Evolutionary conservation across 2,888 invertebrate genomes (phyloP), one percentile per base, ranked within the genome.

Genomic region (Nasonia oneida): DNA sequence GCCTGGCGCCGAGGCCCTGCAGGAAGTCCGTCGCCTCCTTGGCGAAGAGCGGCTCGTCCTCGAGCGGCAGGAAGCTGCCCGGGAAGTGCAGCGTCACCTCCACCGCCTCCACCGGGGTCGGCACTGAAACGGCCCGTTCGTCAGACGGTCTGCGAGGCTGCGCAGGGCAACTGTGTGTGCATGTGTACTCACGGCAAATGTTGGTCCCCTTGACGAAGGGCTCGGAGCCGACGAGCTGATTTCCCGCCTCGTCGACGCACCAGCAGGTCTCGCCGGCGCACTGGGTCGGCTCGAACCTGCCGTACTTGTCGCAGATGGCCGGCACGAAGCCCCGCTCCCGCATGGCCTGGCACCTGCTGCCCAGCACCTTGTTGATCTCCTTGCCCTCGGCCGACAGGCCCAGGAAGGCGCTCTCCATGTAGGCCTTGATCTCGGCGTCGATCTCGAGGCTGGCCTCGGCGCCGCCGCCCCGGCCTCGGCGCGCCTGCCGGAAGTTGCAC

Each of bases 191-290:
- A 92, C 94, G 90, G 90, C 96, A 96, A 75, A 94, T 94, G 75
- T 94, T 94, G 76, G 95, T 94, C 53, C 95, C 96, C 90, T 93
- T 94, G 23, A 93, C 92, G 90, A 96, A 96, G 12, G 95, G 95
- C 87, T 95, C 95, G 0, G 95, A 95, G 18, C 95, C 94, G 15
- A 95, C 94, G 37, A 96, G 90, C 90, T 96, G 96, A 91, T 96
- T 96, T 47, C 96, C 96, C 0, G 97, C 97, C 86, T 97, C 97
- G 92, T 98, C 97, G 3, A 97, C 97, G 92, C 98, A 98, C 97
- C 97, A 97, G 92, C 97, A 97, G 47, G 95, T 95, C 80, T 94
- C 94, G 14, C 94, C 95, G 37, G 95, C 95, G 90, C 97, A 97
- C 90, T 97, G 97, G 0, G 95, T 96, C 0, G 97, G 96, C 2